Evolutionary conservation across 2,797 vertebrate species (phyloP).

Genomic region (Danio aesculapii): DNA sequence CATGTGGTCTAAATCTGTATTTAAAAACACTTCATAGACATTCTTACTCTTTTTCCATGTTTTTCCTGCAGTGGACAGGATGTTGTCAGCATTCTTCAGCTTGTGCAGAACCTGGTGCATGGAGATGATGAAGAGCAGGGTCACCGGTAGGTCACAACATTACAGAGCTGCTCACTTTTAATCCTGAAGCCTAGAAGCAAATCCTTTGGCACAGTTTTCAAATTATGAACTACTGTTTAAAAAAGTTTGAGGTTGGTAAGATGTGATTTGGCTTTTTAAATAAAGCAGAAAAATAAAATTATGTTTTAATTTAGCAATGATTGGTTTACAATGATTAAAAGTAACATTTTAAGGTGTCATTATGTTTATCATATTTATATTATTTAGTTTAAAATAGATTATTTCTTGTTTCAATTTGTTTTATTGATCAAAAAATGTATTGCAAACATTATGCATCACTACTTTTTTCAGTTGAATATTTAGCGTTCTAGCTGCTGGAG

Average conservation of each 20-base stretch:
- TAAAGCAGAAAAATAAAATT: not conserved
- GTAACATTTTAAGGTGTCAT: not conserved
- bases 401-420: not conserved
- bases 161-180: not conserved
- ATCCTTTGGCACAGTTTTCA: not conserved
- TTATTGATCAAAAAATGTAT: not conserved
- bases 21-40: not conserved
- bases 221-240: not conserved
- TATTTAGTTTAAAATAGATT: not conserved
- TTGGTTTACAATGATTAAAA: not conserved
- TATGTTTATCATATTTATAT: no score
- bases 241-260: not conserved
- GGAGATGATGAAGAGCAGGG: constrained; percentile 84
- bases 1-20: not conserved
- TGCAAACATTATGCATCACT: not conserved
- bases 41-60: constrained; percentile 8
- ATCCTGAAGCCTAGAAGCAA: not conserved
- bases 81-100: constrained; percentile 88
- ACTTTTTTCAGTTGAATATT: no score
- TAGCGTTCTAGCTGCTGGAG: not conserved
- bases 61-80: constrained; percentile 86
- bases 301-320: not conserved
- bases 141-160: constrained; percentile 76
- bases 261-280: not conserved
- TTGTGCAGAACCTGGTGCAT: constrained; percentile 93